phyloP scores from a whole-genome alignment of 2,113 vertebrate species.

The Hippocampus mohnikei region DNA sequence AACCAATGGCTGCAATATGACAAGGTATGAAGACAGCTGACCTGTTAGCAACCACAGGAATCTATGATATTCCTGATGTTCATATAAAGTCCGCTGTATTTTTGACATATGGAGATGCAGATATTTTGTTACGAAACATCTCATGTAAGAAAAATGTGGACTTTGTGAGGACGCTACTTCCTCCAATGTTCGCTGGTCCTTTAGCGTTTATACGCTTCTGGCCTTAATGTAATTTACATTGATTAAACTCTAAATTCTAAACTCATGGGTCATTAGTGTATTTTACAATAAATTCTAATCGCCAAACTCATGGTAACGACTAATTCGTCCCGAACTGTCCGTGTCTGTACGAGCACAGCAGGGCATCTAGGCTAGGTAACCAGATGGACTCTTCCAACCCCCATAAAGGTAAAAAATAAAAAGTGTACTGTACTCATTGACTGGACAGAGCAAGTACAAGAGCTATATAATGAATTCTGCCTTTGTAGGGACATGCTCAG shows the following conservation, averaged over 20 bases:
- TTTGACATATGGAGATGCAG: neutral
- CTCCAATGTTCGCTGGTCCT: too few relatives aligned
- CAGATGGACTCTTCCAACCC: neutral
- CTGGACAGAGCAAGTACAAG: neutral
- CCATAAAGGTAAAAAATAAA: neutral
- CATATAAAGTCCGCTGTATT: neutral
- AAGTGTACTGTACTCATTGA: neutral
- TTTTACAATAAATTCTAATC: too few relatives aligned
- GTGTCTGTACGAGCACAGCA: too few relatives aligned
- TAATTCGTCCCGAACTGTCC: too few relatives aligned
- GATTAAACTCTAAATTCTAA: too few relatives aligned
- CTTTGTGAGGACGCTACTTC: neutral
- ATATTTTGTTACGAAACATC: neutral
- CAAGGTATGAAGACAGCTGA: slow-evolving; percentile 69
- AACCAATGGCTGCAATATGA: slow-evolving; percentile 81
- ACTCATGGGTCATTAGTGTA: too few relatives aligned
- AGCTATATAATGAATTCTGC: neutral
- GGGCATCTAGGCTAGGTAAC: too few relatives aligned
- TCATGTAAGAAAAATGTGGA: neutral
- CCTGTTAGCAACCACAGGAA: neutral
- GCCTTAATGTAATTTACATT: neutral
- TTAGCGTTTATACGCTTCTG: neutral
- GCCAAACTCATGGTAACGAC: too few relatives aligned
- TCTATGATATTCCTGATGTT: neutral
- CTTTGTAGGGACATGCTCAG: too few relatives aligned